A percentile compares a stretch with the other conserved stretches of the same genome.
Evolutionary conservation across 2,797 vertebrate genomes (phyloP).

Genomic region (Potorous gilbertii): DNA sequence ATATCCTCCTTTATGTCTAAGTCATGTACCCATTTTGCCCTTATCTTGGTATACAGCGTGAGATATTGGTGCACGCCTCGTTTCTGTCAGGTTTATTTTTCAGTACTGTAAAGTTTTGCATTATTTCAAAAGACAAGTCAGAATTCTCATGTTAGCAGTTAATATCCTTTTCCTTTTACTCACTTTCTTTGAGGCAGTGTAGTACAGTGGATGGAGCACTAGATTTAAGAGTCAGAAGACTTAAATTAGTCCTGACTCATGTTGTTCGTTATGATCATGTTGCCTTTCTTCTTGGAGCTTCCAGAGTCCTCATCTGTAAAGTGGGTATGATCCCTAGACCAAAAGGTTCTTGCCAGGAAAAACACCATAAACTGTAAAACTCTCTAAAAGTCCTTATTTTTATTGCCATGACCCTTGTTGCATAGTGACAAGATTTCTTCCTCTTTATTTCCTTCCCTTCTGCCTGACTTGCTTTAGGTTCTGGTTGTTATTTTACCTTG

Average conservation of each 20-base stretch:
- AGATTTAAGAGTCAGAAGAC: background rate
- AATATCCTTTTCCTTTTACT: background rate
- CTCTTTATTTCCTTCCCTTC: constrained; percentile 34
- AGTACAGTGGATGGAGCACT: background rate
- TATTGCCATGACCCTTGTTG: background rate
- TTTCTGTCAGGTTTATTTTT: background rate
- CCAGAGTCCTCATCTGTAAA: background rate
- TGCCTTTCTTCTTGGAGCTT: background rate
- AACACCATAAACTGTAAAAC: background rate
- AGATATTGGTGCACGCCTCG: background rate
- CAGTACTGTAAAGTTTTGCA: background rate
- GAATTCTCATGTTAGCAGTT: background rate
- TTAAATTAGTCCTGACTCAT: background rate
- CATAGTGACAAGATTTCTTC: background rate
- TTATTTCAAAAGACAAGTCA: background rate
- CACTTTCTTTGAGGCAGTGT: background rate
- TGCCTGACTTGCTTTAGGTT: constrained; percentile 61
- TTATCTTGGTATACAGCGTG: background rate
- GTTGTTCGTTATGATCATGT: background rate
- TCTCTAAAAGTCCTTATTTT: background rate
- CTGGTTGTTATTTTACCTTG: constrained; percentile 73
- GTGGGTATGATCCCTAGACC: background rate
- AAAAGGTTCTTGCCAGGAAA: background rate
- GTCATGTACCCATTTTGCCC: background rate
- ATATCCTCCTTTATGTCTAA: background rate